Base-by-base conservation (phyloP, 2,113 vertebrate genomes). In the Rafetus swinhoei region DNA sequence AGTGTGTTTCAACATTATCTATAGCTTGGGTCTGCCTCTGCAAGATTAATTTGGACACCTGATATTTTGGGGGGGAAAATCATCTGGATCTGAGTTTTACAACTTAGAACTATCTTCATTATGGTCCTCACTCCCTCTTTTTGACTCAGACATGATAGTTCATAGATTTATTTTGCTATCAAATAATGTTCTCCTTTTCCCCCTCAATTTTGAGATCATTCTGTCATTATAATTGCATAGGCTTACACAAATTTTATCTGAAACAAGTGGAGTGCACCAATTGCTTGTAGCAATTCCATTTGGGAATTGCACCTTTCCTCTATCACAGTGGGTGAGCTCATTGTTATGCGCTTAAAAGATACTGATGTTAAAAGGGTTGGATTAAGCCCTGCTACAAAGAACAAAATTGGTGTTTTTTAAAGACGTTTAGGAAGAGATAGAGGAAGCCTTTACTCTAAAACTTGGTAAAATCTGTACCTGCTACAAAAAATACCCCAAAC, bases 281-380 rank as follows among this genome's bases (percentile, higher is more conserved):
- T 62, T 88, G 22, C 77, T 93, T 86, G 45, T 88, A 79, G n/a
- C 45, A 91, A 52, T 86, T n/a, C 89, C 84, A 6, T 94, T 55
- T 95, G 92, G 69, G 57, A 77, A 92, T 96, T 84, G 10, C 84
- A 90, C 79, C 84, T 91, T 84, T 91, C 82, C 52, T 52, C 82
- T n/a, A 2, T 0, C 29, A 52, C 82, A 85, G 91, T 60, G 86
- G 93, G 52, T n/a, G 59, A 54, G 29, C 76, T 81, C 69, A 27
- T 77, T 24, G 32, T 79, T 22, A 91, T 32, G 52, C 55, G 27
- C 79, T 89, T 62, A 57, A 69, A 79, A n/a, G 87, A 89, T 83
- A 62, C 35, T 27, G 0, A 0, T 93, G 92, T 16, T 15, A 15
- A 56, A 95, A 19, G 39, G 84, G 56, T 76, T 35, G 45, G 72